Evolutionary conservation across 1,140 invertebrate genomes (phyloP).

Genomic region (Phortica variegata): DNA sequence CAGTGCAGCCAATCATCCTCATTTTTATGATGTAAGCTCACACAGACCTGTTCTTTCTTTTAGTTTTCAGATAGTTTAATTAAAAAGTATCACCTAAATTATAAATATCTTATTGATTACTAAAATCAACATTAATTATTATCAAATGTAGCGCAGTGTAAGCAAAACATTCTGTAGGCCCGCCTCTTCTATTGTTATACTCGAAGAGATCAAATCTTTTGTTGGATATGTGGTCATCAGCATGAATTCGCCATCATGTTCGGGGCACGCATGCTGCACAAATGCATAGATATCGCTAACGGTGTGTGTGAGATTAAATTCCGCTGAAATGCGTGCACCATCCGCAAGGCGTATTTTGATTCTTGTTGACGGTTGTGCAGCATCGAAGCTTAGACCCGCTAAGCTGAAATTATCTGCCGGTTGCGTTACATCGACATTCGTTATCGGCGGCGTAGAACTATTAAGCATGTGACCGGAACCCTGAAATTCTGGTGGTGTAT

Average conservation of each 20-base stretch:
- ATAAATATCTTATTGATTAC: too few species aligned
- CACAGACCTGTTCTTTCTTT: too few species aligned
- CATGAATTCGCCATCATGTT: slow-evolving; percentile 21
- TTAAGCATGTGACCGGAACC: slow-evolving; percentile 23
- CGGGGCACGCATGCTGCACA: slow-evolving; percentile 23
- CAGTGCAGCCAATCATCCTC: too few species aligned
- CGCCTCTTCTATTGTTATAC: slow-evolving; percentile 23
- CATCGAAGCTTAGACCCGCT: slow-evolving; percentile 14
- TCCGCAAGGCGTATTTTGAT: slow-evolving; percentile 33
- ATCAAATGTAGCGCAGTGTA: too few species aligned
- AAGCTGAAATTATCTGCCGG: not conserved
- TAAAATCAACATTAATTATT: too few species aligned
- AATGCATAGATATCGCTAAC: slow-evolving; percentile 30
- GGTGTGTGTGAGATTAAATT: slow-evolving; percentile 29
- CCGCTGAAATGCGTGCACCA: slow-evolving; percentile 27
- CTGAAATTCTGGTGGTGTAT: slow-evolving; percentile 34
- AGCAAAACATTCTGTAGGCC: slow-evolving; percentile 35
- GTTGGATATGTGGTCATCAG: slow-evolving; percentile 33
- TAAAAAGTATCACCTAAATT: too few species aligned
- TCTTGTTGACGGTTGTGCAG: slow-evolving; percentile 7
- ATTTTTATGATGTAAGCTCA: too few species aligned
- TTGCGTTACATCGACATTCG: not conserved
- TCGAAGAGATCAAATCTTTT: too few species aligned
- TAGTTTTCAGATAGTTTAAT: too few species aligned
- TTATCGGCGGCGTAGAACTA: not conserved